Evolutionary conservation across 2,113 vertebrate genomes (phyloP).

Genomic region (Procavia capensis): DNA sequence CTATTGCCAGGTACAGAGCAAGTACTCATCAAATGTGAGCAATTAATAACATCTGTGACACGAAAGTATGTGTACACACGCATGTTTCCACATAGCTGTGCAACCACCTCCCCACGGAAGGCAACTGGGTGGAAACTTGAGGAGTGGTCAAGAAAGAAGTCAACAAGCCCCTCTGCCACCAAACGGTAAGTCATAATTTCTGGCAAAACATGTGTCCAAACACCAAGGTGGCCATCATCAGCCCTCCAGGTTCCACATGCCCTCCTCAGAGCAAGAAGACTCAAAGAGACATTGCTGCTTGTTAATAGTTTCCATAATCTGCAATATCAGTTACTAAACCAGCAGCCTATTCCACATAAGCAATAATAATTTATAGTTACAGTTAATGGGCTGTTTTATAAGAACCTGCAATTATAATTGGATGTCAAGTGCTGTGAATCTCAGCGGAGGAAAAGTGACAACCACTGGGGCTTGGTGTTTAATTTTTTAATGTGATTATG

Average conservation of each 20-base stretch:
- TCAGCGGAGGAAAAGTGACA: slow-evolving; percentile 73
- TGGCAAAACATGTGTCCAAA: neutral
- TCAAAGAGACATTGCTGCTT: slow-evolving; percentile 11
- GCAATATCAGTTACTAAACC: slow-evolving; percentile 54
- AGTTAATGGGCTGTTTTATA: slow-evolving; percentile 79
- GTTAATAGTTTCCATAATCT: slow-evolving; percentile 67
- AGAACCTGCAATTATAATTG: slow-evolving; percentile 76
- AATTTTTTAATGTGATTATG: slow-evolving; percentile 78
- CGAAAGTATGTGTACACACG: too few species aligned
- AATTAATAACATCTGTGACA: too few species aligned
- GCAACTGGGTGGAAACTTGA: neutral
- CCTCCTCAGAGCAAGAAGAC: slow-evolving; percentile 11
- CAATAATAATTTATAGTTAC: slow-evolving; percentile 78
- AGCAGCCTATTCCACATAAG: slow-evolving; percentile 19
- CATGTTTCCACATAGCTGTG: neutral
- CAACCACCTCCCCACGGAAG: neutral
- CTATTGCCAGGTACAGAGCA: neutral
- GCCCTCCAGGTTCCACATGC: neutral
- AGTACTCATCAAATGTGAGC: neutral
- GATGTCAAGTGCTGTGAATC: slow-evolving; percentile 82
- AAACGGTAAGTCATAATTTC: neutral
- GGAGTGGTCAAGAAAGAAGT: neutral
- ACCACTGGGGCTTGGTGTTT: slow-evolving; percentile 69
- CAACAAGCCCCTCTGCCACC: neutral
- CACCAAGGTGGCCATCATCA: neutral